Conservation (phyloP, 2,113 vertebrate genomes). For the Dolichotis patagonum region DNA sequence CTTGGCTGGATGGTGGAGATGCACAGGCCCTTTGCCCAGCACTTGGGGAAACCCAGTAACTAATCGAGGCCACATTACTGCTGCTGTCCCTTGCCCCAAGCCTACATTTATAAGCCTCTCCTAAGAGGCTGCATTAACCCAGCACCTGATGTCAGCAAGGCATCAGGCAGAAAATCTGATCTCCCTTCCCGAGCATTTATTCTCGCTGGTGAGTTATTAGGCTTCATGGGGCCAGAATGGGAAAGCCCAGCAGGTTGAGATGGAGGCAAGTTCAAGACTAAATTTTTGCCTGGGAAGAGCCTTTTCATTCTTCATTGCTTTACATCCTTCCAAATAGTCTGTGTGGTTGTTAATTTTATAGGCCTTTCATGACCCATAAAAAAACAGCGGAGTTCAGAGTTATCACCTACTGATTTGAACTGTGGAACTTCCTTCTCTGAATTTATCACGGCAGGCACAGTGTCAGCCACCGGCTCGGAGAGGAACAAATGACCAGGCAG, state of each 20-base stretch:
- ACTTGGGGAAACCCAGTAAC: neutral
- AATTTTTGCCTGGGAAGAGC: conserved; percentile 23
- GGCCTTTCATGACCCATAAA: neutral
- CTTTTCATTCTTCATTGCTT: neutral
- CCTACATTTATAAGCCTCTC: neutral
- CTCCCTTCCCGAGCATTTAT: neutral
- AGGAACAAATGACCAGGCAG: neutral
- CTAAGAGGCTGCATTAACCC: neutral
- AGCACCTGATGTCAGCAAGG: neutral
- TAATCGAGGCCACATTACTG: neutral
- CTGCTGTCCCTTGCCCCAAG: neutral
- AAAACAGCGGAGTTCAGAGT: neutral
- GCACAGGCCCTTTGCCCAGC: neutral
- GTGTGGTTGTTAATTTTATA: conserved; percentile 39
- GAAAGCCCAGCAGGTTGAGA: neutral
- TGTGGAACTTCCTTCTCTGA: neutral
- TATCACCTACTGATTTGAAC: neutral
- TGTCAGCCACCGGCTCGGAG: neutral
- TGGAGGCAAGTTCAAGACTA: neutral
- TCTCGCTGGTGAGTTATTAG: neutral
- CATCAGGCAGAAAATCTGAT: neutral
- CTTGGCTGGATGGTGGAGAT: neutral
- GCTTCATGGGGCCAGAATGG: neutral
- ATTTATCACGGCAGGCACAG: neutral
- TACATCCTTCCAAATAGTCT: neutral